phyloP scores from a whole-genome alignment of 2,888 invertebrate genomes.

The Aphidius colemani region DNA sequence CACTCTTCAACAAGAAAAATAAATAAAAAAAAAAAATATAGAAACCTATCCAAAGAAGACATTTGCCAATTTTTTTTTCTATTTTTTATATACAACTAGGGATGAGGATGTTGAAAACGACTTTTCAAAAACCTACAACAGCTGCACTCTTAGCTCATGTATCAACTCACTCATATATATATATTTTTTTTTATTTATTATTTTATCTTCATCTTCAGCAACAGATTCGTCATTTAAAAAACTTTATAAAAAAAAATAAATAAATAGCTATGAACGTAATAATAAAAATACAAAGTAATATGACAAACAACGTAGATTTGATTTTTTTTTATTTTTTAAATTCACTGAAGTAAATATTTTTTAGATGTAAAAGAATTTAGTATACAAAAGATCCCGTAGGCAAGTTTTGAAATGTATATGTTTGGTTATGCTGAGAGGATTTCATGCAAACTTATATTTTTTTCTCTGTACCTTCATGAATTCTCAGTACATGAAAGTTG shows the following conservation, averaged over 20 bases:
- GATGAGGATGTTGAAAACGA: slow-evolving; percentile 30
- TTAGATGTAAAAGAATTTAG: background rate
- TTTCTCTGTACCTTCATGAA: too few species aligned
- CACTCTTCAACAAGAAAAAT: slow-evolving; percentile 3
- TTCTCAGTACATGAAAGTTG: too few species aligned
- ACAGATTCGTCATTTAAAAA: slow-evolving; percentile 30
- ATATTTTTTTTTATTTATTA: too few species aligned
- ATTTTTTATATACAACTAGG: slow-evolving; percentile 5
- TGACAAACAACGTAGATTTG: slow-evolving; percentile 11
- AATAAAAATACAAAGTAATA: slow-evolving; percentile 11
- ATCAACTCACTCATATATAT: background rate
- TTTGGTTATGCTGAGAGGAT: too few species aligned
- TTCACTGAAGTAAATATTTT: background rate
- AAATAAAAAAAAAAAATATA: slow-evolving; percentile 11
- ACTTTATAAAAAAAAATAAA: slow-evolving; percentile 28
- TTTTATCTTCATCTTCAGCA: slow-evolving; percentile 10
- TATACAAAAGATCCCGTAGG: background rate
- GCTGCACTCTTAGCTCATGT: too few species aligned
- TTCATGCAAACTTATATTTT: too few species aligned
- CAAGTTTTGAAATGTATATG: background rate
- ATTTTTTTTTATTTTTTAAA: background rate
- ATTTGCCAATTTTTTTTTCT: background rate
- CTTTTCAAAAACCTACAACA: background rate
- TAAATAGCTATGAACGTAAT: background rate
- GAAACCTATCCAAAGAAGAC: background rate